Conservation (phyloP, 35 echinoderm and acorn worm genomes). For the Ophioderma brevispina region DNA sequence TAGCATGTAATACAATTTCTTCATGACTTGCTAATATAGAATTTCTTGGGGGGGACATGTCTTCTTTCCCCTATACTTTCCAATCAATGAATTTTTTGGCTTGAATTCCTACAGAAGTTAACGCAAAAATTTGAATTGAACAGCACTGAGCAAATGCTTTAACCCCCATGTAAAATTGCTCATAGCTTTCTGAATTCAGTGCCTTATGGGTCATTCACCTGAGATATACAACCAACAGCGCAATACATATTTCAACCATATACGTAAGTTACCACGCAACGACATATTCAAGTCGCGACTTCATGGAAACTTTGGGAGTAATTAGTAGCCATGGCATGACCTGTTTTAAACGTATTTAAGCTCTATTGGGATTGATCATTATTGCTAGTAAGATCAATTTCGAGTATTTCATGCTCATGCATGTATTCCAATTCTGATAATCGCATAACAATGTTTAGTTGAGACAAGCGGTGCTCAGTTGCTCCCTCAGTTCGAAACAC, state of each 20-base stretch:
- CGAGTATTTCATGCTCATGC: not conserved
- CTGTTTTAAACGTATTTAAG: not conserved
- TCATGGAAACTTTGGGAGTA: not conserved
- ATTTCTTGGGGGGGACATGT: too few species aligned
- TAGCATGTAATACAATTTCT: too few species aligned
- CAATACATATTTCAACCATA: conserved; percentile 5
- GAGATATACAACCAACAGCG: not conserved
- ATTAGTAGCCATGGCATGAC: conserved; percentile 1
- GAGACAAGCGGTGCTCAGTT: not conserved
- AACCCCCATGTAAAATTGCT: too few species aligned
- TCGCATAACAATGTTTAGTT: not conserved
- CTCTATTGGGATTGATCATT: not conserved
- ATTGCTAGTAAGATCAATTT: conserved; percentile 8
- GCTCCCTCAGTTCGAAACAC: too few species aligned
- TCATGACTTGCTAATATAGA: too few species aligned
- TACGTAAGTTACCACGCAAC: not conserved
- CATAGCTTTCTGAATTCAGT: not conserved
- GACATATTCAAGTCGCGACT: not conserved
- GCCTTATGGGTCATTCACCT: not conserved
- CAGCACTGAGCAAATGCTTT: too few species aligned
- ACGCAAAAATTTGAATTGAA: too few species aligned
- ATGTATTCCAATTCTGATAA: not conserved
- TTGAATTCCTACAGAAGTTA: too few species aligned
- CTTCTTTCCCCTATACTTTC: too few species aligned
- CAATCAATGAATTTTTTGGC: too few species aligned